Base-by-base conservation (phyloP, 1,140 invertebrate species). In the Heterodera schachtii region DNA sequence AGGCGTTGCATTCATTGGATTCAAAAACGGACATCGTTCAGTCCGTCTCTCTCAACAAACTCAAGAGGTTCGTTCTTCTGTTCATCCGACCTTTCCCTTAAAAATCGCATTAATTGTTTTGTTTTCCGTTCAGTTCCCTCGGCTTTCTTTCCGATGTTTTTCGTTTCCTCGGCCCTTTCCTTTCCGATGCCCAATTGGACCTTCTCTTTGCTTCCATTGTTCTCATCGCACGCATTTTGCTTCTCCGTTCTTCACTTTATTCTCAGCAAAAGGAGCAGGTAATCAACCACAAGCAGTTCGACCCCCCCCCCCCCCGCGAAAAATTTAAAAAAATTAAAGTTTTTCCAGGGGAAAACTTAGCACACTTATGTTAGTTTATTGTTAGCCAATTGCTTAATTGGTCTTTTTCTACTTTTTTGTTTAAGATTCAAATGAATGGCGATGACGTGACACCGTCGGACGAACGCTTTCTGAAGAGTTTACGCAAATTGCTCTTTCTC, bases 401-500 rank as follows among this genome's bases (percentile, higher is more conserved):
- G 31, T 31, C 11, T 8, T 52, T 52, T 52, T 52, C 6, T 0
- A 52, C 6, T 52, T 52, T 52, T 52, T 8, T 52, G 49, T 11
- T 52, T 52, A 52, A 64, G 57, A 64, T 5, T 64, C 57, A 64
- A 64, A n/a, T 19, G 31, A 19, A 71, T 46, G 43, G 47, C 47
- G 77, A 70, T 69, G 77, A 49, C 21, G 41, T 3, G 31, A 7
- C 13, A 67, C 13, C 77, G 46, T 2, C 4, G 3, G 19, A 31
- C 0, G 19, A 31, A 8, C 66, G 64, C 3, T 44, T 69, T 43
- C 46, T 84, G 21, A 84, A 82, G n/a, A 75, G 31, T 31, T 44
- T 84, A 16, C 41, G 83, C 5, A 57, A 44, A 8, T 47, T 71
- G 75, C 44, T 76, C 43, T 85, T 84, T 44, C 76, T 84, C 57